A percentile compares a stretch with the other conserved stretches of the same genome.
phyloP scores from a whole-genome alignment of 1,140 invertebrate species.

The Caenorhabditis brenneri region DNA sequence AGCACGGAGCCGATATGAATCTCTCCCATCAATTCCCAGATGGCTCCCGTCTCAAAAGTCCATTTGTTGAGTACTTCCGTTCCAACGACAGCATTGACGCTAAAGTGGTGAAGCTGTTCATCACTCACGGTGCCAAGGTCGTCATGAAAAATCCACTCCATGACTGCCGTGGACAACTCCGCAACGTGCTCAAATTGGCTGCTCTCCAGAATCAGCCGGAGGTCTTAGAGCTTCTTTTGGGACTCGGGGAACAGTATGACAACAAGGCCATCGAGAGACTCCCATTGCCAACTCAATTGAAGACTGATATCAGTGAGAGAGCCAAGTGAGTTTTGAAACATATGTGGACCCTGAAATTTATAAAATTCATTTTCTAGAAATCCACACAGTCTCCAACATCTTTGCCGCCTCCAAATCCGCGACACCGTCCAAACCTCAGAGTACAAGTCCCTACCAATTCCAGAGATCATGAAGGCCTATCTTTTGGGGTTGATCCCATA shows the following conservation, averaged over 20 bases:
- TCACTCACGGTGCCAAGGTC: constrained; percentile 53
- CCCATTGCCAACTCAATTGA: constrained; percentile 48
- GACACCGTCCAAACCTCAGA: constrained; percentile 46
- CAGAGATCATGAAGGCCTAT: constrained; percentile 45
- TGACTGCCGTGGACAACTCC: constrained; percentile 55
- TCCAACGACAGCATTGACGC: constrained; percentile 55
- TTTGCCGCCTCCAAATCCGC: constrained; percentile 45
- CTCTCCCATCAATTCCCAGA: constrained; percentile 51
- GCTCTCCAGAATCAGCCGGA: constrained; percentile 40
- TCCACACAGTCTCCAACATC: constrained; percentile 51
- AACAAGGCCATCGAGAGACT: constrained; percentile 51
- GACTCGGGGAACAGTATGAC: constrained; percentile 57
- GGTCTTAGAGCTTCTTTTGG: constrained; percentile 45
- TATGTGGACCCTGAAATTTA: too few species aligned
- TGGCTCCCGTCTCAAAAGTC: constrained; percentile 53
- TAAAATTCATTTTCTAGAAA: constrained; percentile 44
- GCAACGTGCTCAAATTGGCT: constrained; percentile 52
- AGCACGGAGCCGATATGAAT: constrained; percentile 56
- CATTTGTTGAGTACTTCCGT: constrained; percentile 60
- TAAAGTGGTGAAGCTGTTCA: constrained; percentile 52
- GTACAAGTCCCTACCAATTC: constrained; percentile 50
- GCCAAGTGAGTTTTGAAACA: constrained; percentile 47
- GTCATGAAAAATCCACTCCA: constrained; percentile 58
- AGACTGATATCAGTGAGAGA: constrained; percentile 49
- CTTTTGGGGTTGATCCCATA: constrained; percentile 45